Conservation (phyloP, 2,888 invertebrate genomes). For the Drosophila robusta region DNA sequence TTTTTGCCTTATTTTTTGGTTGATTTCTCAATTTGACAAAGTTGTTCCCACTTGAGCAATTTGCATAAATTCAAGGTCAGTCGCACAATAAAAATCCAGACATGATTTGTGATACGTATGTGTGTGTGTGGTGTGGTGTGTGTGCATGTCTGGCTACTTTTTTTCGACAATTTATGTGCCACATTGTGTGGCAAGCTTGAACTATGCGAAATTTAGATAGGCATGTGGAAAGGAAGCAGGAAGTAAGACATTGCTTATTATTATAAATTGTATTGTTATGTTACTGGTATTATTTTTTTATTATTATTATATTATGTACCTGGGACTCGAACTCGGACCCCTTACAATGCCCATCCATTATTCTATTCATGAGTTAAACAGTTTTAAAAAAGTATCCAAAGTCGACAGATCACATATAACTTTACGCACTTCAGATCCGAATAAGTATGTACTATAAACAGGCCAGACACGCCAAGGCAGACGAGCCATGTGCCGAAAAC, state of each 20-base stretch:
- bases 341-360: background rate
- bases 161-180: constrained; percentile 47
- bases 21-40: constrained; percentile 73
- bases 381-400: background rate
- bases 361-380: too few species aligned
- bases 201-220: constrained; percentile 15
- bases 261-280: too few species aligned
- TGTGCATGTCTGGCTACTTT: constrained; percentile 45
- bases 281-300: too few species aligned
- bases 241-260: too few species aligned
- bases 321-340: too few species aligned
- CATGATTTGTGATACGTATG: constrained; percentile 44
- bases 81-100: constrained; percentile 74
- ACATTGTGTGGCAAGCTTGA: constrained; percentile 30
- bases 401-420: background rate
- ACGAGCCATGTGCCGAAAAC: constrained; percentile 50
- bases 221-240: constrained; percentile 5
- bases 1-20: constrained; percentile 6
- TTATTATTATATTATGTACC: too few species aligned
- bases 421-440: constrained; percentile 9
- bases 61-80: constrained; percentile 78
- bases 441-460: background rate
- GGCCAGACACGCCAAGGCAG: constrained; percentile 11
- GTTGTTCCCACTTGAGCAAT: constrained; percentile 77
- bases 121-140: constrained; percentile 24